Evolutionary conservation across 2,888 invertebrate species (phyloP).

Genomic region (Halocaridina rubra): DNA sequence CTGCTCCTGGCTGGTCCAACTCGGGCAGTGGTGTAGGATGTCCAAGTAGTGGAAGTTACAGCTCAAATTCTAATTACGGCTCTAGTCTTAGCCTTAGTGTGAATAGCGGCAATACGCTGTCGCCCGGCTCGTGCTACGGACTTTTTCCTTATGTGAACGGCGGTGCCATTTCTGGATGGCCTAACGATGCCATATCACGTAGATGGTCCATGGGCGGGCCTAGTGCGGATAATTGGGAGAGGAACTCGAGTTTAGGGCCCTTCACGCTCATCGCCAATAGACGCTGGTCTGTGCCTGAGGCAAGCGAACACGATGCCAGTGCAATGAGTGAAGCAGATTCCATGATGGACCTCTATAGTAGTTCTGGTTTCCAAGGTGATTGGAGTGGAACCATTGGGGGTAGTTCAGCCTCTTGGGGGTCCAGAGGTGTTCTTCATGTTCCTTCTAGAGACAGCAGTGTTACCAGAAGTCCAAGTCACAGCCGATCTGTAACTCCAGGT

Average conservation of each 20-base stretch:
- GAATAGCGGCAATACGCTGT: conserved; percentile 24
- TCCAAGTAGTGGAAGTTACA: conserved; percentile 16
- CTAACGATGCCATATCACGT: conserved; percentile 43
- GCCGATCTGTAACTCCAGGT: conserved; percentile 58
- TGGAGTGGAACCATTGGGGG: conserved; percentile 27
- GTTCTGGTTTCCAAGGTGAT: conserved; percentile 22
- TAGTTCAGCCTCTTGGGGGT: conserved; percentile 25
- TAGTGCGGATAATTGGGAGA: conserved; percentile 35
- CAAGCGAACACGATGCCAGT: conserved; percentile 41
- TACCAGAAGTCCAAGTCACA: conserved; percentile 56
- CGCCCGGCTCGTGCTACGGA: conserved; percentile 44
- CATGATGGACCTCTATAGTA: conserved; percentile 7
- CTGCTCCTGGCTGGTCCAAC: conserved; percentile 41
- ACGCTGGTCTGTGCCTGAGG: conserved; percentile 57
- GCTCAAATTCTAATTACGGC: conserved; percentile 26
- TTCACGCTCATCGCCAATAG: conserved; percentile 50
- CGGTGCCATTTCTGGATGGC: conserved; percentile 31
- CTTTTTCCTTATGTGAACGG: conserved; percentile 25
- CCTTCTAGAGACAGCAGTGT: conserved; percentile 54
- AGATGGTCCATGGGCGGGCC: conserved; percentile 59
- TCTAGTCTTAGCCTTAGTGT: conserved; percentile 36
- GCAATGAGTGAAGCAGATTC: conserved; percentile 27
- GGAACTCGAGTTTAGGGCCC: conserved; percentile 30
- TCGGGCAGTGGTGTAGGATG: conserved; percentile 14
- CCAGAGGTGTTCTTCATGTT: conserved; percentile 22